Base-by-base conservation (phyloP, 2,797 vertebrate genomes). In the Setipinna tenuifilis region DNA sequence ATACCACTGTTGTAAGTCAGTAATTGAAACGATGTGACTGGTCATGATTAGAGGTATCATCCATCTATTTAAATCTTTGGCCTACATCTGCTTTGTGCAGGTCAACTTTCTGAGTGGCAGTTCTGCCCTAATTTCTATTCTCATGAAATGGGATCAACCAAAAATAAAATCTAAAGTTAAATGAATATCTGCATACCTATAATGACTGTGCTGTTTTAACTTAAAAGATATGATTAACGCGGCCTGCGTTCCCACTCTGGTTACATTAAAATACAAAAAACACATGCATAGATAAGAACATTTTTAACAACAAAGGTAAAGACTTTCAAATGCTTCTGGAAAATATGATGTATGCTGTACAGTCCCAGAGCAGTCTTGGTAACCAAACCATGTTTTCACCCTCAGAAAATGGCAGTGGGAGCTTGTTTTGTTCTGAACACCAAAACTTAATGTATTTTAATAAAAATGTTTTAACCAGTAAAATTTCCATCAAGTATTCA, bases 81-180 rank as follows among this genome's bases (percentile, higher is more conserved):
- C 90, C 90, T 91, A 91, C 86, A 91, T 91, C 88, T 85, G 57
- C 16, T 65, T 88, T 86, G 88, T 83, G 88, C 90, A 62, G 90
- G 89, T 90, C 90, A 91, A 83, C 58, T 82, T 80, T 89, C 88
- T 87, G 87, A 90, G 90, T 83, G 87, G 87, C 89, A 89, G 86
- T 81, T 54, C 84, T 90, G 90, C 88, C 90, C 90, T 91, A 91
- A 90, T 90, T 91, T 86, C 90, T 90, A 91, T 91, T 91, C 90
- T 91, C 88, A 91, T 89, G 71, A 91, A 91, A 91, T 91, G 89
- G 88, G 90, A 90, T 87, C 90, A 87, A 90, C 89, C 90, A 86
- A 91, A 91, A 90, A 91, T 90, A 91, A 83, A 90, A 87, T 89
- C 89, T 90, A 23, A 6, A 85, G 86, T 87, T 86, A 87, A 88